Percentiles rank a stretch among this genome's conserved stretches.
These are phyloP conservation scores for Nemotelus pantherinus DNA, from an alignment of 2,888 invertebrate genomes.

Conservation along the genomic window DNA sequence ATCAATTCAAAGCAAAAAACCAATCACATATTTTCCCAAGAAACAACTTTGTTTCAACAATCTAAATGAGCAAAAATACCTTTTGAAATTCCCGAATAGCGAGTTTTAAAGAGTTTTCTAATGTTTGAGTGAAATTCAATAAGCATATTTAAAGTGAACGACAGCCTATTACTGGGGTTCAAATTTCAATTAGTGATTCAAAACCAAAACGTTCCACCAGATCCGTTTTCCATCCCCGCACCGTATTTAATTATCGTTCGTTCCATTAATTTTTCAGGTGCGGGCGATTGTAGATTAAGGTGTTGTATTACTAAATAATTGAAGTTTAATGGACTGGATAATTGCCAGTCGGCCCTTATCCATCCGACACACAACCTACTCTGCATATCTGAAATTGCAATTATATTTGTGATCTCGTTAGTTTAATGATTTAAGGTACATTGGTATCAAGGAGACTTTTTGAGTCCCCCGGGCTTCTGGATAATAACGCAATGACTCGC, in stretches of 20 bases:
- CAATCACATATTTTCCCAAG: no score
- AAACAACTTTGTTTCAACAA: no score
- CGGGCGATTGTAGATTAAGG: conserved; percentile 4
- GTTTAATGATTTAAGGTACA: conserved; percentile 14
- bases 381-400: background rate
- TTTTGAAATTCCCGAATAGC: no score
- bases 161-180: background rate
- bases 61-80: no score
- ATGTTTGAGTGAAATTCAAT: no score
- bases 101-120: no score
- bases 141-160: background rate
- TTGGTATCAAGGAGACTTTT: background rate
- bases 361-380: no score
- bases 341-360: conserved; percentile 3
- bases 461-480: no score
- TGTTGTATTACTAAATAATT: conserved; percentile 23
- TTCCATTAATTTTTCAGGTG: conserved; percentile 16
- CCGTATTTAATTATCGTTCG: background rate
- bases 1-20: no score
- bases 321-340: conserved; percentile 25
- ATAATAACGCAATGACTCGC: no score
- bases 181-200: conserved; percentile 9
- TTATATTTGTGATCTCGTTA: conserved; percentile 10
- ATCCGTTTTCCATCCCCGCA: background rate
- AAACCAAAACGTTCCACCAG: background rate